Percentiles rank a stretch among this genome's conserved stretches.
Conservation (phyloP, 2,888 invertebrate species). For the Phytoseiulus persimilis region DNA sequence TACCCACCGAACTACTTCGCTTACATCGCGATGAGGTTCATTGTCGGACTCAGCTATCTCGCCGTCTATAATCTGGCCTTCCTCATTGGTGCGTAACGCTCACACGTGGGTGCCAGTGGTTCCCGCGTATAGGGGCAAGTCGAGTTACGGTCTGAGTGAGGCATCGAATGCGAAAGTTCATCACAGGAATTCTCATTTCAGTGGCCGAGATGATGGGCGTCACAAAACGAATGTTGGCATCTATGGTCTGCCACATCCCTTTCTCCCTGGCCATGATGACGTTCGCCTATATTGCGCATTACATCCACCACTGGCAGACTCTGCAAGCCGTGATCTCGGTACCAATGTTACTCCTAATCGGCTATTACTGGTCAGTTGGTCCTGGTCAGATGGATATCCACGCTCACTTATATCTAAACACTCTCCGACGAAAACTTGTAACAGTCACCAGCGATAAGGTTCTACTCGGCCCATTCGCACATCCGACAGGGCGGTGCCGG, state of each 20-base stretch:
- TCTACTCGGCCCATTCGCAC: no score
- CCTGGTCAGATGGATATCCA: background rate
- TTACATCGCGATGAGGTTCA: background rate
- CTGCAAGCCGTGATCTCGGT: background rate
- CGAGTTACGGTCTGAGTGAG: no score
- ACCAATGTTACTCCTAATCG: background rate
- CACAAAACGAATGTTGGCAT: background rate
- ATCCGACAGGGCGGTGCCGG: background rate
- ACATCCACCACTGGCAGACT: background rate
- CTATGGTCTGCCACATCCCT: background rate
- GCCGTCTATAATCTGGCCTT: background rate
- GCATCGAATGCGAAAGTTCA: no score
- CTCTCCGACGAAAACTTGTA: no score
- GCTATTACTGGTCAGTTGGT: background rate
- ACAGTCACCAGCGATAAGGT: no score
- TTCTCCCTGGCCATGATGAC: background rate
- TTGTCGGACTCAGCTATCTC: background rate
- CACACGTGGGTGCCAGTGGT: no score
- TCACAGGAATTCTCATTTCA: no score
- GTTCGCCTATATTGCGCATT: background rate
- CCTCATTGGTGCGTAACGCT: background rate
- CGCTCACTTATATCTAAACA: background rate
- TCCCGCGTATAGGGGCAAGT: no score
- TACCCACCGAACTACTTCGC: background rate
- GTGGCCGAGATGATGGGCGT: conserved; percentile 5